These are phyloP conservation scores for Psittacula cyanocephala DNA, from an alignment of 2,113 vertebrate species.

Conservation along the genomic window DNA sequence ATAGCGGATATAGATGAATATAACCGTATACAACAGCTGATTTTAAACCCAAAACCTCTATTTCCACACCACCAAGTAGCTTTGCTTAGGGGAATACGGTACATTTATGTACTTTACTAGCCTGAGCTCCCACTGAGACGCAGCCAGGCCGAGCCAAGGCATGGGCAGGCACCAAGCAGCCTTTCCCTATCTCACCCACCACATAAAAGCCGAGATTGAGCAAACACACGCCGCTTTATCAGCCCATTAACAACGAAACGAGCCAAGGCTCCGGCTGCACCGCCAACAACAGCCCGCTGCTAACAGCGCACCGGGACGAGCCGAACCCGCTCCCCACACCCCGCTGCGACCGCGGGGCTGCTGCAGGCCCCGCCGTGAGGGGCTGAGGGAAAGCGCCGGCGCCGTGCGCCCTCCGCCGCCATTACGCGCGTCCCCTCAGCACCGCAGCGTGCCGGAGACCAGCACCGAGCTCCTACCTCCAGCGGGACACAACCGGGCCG, in stretches of 20 bases:
- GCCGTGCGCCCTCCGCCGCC: neutral
- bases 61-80: too few species aligned
- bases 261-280: too few species aligned
- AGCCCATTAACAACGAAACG: neutral
- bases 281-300: too few species aligned
- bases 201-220: neutral
- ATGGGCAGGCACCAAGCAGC: neutral
- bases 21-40: rapidly evolving
- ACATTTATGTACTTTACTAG: rapidly evolving
- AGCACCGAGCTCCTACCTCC: neutral
- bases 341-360: too few species aligned
- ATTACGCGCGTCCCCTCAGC: neutral
- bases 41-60: neutral
- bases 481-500: neutral
- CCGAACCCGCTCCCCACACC: too few species aligned
- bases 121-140: neutral
- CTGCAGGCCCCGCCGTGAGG: too few species aligned
- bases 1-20: neutral
- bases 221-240: neutral
- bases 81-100: rapidly evolving
- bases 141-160: neutral
- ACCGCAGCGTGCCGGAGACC: neutral
- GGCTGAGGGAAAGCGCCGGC: neutral
- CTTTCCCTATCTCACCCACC: neutral
- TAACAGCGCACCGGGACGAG: neutral